A percentile compares a stretch with the other conserved stretches of the same genome.
Evolutionary conservation across 2,888 invertebrate genomes (phyloP).

Genomic region (Morpho helenor): DNA sequence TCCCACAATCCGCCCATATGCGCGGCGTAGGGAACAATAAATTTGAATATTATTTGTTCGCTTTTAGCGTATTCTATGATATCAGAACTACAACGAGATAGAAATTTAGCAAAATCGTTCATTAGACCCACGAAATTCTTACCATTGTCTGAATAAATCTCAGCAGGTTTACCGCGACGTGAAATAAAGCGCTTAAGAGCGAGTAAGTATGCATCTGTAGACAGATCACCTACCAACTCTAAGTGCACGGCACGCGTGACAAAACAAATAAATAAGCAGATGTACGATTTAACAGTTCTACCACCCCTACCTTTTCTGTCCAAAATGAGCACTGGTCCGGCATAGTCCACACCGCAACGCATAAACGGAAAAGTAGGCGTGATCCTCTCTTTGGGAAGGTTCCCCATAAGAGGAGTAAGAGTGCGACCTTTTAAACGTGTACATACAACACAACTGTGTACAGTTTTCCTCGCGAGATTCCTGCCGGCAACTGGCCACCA

Average conservation of each 20-base stretch:
- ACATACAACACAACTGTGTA: slow-evolving; percentile 20
- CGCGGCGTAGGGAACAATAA: not conserved
- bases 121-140: slow-evolving; percentile 24
- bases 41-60: not conserved
- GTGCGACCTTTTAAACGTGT: slow-evolving; percentile 18
- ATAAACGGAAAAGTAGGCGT: slow-evolving; percentile 26
- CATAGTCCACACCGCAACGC: slow-evolving; percentile 29
- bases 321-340: slow-evolving; percentile 28
- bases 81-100: slow-evolving; percentile 9
- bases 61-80: slow-evolving; percentile 13
- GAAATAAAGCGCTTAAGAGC: slow-evolving; percentile 29
- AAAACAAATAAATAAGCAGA: slow-evolving; percentile 31
- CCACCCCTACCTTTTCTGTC: slow-evolving; percentile 28
- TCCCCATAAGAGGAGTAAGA: slow-evolving; percentile 11
- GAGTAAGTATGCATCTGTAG: slow-evolving; percentile 24
- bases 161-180: slow-evolving; percentile 27
- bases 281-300: slow-evolving; percentile 25
- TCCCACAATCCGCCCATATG: slow-evolving; percentile 2
- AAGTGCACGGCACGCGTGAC: slow-evolving; percentile 28
- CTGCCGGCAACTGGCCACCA: slow-evolving; percentile 26
- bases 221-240: slow-evolving; percentile 26
- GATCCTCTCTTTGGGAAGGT: slow-evolving; percentile 27
- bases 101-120: slow-evolving; percentile 24
- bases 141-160: slow-evolving; percentile 31
- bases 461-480: slow-evolving; percentile 18